A percentile compares a stretch with the other conserved stretches of the same genome.
These are phyloP conservation scores for Sebastes taczanowskii DNA, from an alignment of 2,797 vertebrate species.

Conservation along the genomic window DNA sequence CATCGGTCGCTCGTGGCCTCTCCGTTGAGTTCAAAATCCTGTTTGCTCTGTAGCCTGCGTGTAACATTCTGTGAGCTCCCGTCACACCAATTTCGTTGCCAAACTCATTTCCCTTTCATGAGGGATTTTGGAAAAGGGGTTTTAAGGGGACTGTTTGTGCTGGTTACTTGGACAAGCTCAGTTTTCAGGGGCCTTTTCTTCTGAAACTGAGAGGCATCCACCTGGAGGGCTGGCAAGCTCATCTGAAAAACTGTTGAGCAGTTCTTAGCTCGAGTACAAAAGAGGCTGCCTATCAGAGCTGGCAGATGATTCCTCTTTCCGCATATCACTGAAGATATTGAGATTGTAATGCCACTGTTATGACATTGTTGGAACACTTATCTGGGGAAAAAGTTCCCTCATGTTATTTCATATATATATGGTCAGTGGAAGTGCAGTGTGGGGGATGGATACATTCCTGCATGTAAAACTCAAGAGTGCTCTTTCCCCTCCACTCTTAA, in stretches of 20 bases:
- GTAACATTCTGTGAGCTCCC: constrained; percentile 74
- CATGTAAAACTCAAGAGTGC: constrained; percentile 17
- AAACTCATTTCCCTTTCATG: constrained; percentile 78
- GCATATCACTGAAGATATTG: constrained; percentile 24
- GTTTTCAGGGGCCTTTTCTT: constrained; percentile 67
- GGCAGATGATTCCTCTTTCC: constrained; percentile 46
- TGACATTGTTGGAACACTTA: constrained; percentile 19
- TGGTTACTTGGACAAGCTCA: constrained; percentile 70
- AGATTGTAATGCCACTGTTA: constrained; percentile 14
- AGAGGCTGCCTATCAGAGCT: constrained; percentile 43
- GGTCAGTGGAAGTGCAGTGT: constrained; percentile 5
- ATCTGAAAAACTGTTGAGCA: constrained; percentile 52
- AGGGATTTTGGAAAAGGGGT: constrained; percentile 66
- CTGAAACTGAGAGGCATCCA: constrained; percentile 65
- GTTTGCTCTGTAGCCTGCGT: constrained; percentile 72
- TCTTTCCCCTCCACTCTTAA: neutral
- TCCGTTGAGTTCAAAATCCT: constrained; percentile 64
- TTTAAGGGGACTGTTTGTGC: constrained; percentile 73
- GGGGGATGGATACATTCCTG: constrained; percentile 43
- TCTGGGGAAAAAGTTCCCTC: neutral
- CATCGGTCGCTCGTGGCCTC: constrained; percentile 41
- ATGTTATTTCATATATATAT: constrained; percentile 9
- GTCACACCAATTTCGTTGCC: constrained; percentile 74
- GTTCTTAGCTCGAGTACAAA: constrained; percentile 39
- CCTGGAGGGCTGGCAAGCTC: constrained; percentile 63